Evolutionary conservation across 35 echinoderm and acorn worm genomes (phyloP), one percentile per base, ranked within the genome.

Genomic region (Stichopus chloronotus): DNA sequence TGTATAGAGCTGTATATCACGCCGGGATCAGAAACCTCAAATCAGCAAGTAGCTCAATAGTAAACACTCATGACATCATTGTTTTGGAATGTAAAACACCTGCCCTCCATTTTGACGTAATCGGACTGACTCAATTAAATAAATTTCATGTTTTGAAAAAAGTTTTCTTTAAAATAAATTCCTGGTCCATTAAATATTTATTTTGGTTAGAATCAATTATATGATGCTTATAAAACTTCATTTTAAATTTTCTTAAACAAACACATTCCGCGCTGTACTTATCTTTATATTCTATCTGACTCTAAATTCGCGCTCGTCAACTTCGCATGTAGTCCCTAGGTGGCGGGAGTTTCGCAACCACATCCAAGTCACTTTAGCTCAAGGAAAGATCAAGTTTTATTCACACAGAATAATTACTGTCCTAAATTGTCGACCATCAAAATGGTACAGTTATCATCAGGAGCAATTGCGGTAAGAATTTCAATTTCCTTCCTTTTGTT

Each of bases 11-110:
- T 16, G 12, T 25, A 21, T 57, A 12, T 53, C 80, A 57, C 80
- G 55, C 80, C 80, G 80, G 80, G 43, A 21, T 55, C 14, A n/a
- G 22, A 87, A 87, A 87, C 55, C 84, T 59, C 53, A 56, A 56
- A 63, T 25, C 87, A 72, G 87, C 61, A 72, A 63, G 87, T 63
- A 63, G 59, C 52, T 12, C 65, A 89, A 71, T 89, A 89, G 87
- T 89, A 89, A 89, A 89, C 87, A 89, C 71, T 69, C 57, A 61
- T 89, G 87, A 89, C 87, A 89, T 89, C 87, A 89, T 63, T 63
- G 52, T 21, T 89, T 22, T 89, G 87, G 87, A 89, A 89, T 89
- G 87, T 89, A 52, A 89, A 25, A 55, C 16, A 83, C 0, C 30
- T 43, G 16, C 69, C 19, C 8, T 61, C 59, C 59, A 61, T 1